A percentile compares a stretch with the other conserved stretches of the same genome.
Conservation (phyloP, 1,140 invertebrate species). For the Phenacoccus solenopsis region DNA sequence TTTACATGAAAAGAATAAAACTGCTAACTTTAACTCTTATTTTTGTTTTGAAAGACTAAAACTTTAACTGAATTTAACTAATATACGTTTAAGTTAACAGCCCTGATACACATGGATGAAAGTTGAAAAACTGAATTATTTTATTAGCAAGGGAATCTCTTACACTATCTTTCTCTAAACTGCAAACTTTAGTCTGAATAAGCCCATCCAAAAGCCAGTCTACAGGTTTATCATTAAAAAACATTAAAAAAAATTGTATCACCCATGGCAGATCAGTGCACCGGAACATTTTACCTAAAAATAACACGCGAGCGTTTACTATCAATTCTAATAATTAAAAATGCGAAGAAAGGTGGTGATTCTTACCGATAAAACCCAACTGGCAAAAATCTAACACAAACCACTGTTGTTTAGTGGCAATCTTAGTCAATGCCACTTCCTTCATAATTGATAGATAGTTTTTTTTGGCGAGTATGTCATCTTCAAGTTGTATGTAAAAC, state of each 20-base stretch:
- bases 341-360: background rate
- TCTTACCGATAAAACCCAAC: slow-evolving; percentile 75
- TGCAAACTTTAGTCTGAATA: slow-evolving; percentile 81
- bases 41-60: too few relatives aligned
- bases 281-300: slow-evolving; percentile 82
- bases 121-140: too few relatives aligned
- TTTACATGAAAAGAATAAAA: too few relatives aligned
- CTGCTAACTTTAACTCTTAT: too few relatives aligned
- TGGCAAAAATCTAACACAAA: slow-evolving; percentile 90
- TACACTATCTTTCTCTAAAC: slow-evolving; percentile 66
- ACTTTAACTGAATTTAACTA: too few relatives aligned
- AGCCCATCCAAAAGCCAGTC: slow-evolving; percentile 92
- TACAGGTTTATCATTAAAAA: slow-evolving; percentile 91
- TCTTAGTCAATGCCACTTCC: slow-evolving; percentile 68
- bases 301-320: slow-evolving; percentile 24
- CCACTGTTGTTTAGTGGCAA: slow-evolving; percentile 62
- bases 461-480: slow-evolving; percentile 84
- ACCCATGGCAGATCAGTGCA: slow-evolving; percentile 75
- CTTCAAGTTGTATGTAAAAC: slow-evolving; percentile 83
- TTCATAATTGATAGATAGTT: slow-evolving; percentile 80
- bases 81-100: too few relatives aligned
- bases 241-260: slow-evolving; percentile 87
- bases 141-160: too few relatives aligned
- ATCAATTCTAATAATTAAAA: background rate
- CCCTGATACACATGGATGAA: too few relatives aligned